These are phyloP conservation scores for Drosophila fulvimacula DNA, from an alignment of 2,888 invertebrate genomes.

Conservation along the genomic window DNA sequence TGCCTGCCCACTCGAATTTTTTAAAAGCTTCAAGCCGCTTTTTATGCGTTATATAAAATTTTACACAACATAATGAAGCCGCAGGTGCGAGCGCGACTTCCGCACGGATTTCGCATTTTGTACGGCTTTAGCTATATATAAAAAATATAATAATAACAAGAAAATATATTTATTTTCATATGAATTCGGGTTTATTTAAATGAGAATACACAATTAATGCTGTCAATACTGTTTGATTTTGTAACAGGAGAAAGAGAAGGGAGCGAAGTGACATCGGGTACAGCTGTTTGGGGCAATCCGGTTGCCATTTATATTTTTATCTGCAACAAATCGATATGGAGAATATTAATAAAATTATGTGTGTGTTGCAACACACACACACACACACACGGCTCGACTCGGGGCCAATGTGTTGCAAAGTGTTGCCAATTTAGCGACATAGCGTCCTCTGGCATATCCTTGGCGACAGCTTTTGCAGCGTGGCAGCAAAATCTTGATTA, in stretches of 20 bases:
- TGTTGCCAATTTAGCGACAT: conserved; percentile 31
- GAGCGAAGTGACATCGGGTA: neutral
- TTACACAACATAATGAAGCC: conserved; percentile 23
- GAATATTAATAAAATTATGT: neutral
- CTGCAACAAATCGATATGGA: conserved; percentile 6
- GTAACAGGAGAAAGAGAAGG: fast-evolving
- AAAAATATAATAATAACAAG: neutral
- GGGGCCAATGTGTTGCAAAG: conserved; percentile 37
- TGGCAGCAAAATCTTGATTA: conserved; percentile 71
- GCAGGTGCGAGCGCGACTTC: conserved; percentile 26
- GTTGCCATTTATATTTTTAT: conserved; percentile 3
- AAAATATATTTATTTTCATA: neutral
- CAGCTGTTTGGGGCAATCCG: conserved; percentile 1
- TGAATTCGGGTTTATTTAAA: conserved; percentile 9
- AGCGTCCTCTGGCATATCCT: conserved; percentile 5
- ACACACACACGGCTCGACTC: neutral
- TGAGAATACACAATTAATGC: conserved; percentile 17
- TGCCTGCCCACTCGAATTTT: neutral
- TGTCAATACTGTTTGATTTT: neutral
- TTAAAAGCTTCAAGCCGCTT: conserved; percentile 17
- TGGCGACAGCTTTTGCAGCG: conserved; percentile 33
- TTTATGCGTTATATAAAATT: conserved; percentile 15
- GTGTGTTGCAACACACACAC: neutral
- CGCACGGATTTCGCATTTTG: conserved; percentile 14
- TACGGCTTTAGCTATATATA: conserved; percentile 2